phyloP scores from a whole-genome alignment of 2,888 invertebrate genomes.

The Elegia similella region DNA sequence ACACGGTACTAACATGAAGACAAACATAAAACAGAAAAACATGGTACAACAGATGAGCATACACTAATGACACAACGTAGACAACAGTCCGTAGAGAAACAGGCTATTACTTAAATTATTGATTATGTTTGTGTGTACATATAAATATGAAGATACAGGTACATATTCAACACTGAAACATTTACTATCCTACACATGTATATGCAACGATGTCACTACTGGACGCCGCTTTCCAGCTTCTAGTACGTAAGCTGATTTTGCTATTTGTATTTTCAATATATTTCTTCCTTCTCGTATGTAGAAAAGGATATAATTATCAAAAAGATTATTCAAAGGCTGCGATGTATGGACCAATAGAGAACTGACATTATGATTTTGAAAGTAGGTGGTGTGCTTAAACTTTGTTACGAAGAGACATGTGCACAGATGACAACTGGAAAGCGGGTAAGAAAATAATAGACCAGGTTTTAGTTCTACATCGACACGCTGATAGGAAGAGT shows the following conservation, averaged over 20 bases:
- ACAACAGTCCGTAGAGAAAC: conserved; percentile 34
- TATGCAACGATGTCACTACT: conserved; percentile 21
- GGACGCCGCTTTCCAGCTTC: conserved; percentile 23
- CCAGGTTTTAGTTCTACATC: background rate
- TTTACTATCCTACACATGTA: conserved; percentile 15
- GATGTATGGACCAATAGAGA: background rate
- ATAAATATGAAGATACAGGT: conserved; percentile 24
- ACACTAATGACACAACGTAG: conserved; percentile 27
- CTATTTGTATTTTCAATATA: background rate
- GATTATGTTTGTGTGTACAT: conserved; percentile 27
- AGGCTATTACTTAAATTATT: conserved; percentile 11
- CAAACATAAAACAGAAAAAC: conserved; percentile 20
- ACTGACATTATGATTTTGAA: background rate
- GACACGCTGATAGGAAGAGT: conserved; percentile 10
- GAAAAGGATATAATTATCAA: no score
- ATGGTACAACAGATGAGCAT: conserved; percentile 30
- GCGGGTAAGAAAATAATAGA: background rate
- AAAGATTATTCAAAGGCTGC: no score
- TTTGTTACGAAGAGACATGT: background rate
- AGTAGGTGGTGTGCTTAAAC: background rate
- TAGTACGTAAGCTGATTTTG: background rate
- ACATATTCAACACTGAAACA: conserved; percentile 15
- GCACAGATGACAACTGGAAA: conserved; percentile 11
- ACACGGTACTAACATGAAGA: background rate
- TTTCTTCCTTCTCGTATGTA: no score